phyloP scores from a whole-genome alignment of 2,797 vertebrate species.

The Bradypus variegatus region DNA sequence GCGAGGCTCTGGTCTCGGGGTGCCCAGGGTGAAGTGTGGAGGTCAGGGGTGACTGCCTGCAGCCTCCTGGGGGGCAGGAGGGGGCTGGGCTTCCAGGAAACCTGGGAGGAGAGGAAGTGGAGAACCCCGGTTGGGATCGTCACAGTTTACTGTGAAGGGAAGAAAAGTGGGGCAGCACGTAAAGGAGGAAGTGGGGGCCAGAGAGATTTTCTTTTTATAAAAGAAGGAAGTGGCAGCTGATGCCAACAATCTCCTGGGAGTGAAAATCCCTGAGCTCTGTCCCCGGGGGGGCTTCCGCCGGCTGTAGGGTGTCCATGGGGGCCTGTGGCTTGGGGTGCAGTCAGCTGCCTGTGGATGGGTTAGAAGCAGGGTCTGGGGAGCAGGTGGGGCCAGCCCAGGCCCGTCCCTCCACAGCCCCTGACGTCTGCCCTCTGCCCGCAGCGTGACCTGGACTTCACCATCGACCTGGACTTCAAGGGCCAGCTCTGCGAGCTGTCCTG shows the following conservation, averaged over 20 bases:
- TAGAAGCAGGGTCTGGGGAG: too few species aligned
- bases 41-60: not conserved
- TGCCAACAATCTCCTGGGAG: too few species aligned
- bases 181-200: not conserved
- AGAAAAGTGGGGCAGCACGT: too few species aligned
- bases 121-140: rapidly evolving
- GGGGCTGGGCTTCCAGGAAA: too few species aligned
- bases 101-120: not conserved
- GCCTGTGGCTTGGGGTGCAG: too few species aligned
- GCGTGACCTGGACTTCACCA: constrained; percentile 93
- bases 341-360: too few species aligned
- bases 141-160: not conserved
- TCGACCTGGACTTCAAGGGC: constrained; percentile 94
- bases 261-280: not conserved
- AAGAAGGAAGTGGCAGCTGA: not conserved
- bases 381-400: too few species aligned
- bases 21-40: rapidly evolving
- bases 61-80: rapidly evolving
- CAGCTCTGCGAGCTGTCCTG: constrained; percentile 92
- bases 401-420: not conserved
- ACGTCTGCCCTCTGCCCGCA: constrained; percentile 55
- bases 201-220: not conserved
- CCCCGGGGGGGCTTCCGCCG: rapidly evolving
- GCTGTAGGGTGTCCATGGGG: not conserved
- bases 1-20: not conserved